Conservation (phyloP, 2,888 invertebrate genomes). For the Chouioia cunea region DNA sequence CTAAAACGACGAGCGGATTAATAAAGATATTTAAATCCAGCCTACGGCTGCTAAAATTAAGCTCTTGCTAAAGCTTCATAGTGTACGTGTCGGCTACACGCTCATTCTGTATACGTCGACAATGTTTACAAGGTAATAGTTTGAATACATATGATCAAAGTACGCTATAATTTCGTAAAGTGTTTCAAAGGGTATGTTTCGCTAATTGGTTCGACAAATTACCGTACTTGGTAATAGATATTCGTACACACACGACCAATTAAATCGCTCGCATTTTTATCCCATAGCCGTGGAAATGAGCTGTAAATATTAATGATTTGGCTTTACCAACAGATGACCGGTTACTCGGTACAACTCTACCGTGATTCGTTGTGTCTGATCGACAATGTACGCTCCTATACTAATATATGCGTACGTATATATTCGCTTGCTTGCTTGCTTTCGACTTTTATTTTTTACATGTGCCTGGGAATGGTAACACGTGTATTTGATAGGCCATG, state of each 20-base stretch:
- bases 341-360: too few relatives aligned
- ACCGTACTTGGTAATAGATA: not conserved
- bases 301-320: too few relatives aligned
- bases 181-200: not conserved
- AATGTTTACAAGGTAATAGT: slow-evolving; percentile 9
- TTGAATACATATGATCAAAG: not conserved
- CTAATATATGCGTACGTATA: too few relatives aligned
- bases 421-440: too few relatives aligned
- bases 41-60: slow-evolving; percentile 12
- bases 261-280: too few relatives aligned
- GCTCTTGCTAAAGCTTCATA: not conserved
- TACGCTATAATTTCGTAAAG: not conserved
- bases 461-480: slow-evolving; percentile 2
- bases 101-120: not conserved
- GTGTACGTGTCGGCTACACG: not conserved
- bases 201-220: slow-evolving; percentile 1
- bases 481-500: slow-evolving; percentile 22
- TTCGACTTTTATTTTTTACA: not conserved
- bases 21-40: slow-evolving; percentile 30
- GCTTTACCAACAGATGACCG: too few relatives aligned
- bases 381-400: too few relatives aligned
- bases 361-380: too few relatives aligned
- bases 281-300: too few relatives aligned
- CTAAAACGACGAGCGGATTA: slow-evolving; percentile 30
- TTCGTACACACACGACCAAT: too few relatives aligned